Percentiles rank a stretch among this genome's conserved stretches.
These are phyloP conservation scores for Scomber colias DNA, from an alignment of 2,113 vertebrate genomes.

Conservation along the genomic window DNA sequence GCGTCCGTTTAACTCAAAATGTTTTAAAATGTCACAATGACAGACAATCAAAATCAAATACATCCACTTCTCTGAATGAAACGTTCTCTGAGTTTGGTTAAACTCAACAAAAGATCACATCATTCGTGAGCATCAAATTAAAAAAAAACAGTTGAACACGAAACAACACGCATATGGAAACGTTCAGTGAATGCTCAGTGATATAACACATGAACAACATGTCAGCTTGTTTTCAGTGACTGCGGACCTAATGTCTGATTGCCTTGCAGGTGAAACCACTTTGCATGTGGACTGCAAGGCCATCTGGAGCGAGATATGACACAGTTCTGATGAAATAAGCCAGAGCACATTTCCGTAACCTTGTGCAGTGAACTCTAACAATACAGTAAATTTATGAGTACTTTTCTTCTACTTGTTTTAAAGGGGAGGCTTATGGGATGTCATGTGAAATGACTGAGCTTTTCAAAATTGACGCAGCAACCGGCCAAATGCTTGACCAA, in stretches of 20 bases:
- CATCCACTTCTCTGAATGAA: constrained; percentile 2
- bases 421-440: constrained; percentile 40
- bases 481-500: constrained; percentile 50
- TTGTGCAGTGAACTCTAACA: constrained; percentile 53
- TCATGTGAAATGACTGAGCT: constrained; percentile 58
- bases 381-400: constrained; percentile 45
- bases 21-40: constrained; percentile 14
- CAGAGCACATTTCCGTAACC: constrained; percentile 63
- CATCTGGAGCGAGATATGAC: constrained; percentile 53
- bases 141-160: neutral
- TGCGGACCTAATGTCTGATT: constrained; percentile 34
- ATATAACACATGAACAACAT: constrained; percentile 47
- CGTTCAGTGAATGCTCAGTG: constrained; percentile 40
- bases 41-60: neutral
- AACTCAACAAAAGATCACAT: constrained; percentile 11
- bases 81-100: constrained; percentile 2
- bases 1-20: neutral
- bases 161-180: constrained; percentile 63
- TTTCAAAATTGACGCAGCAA: constrained; percentile 48
- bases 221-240: constrained; percentile 46
- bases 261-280: constrained; percentile 58
- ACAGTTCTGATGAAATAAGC: constrained; percentile 53
- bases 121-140: constrained; percentile 22
- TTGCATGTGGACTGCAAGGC: constrained; percentile 52
- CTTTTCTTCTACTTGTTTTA: constrained; percentile 25